phyloP scores from a whole-genome alignment of 2,888 invertebrate species.

The Temnothorax rugatulus region DNA sequence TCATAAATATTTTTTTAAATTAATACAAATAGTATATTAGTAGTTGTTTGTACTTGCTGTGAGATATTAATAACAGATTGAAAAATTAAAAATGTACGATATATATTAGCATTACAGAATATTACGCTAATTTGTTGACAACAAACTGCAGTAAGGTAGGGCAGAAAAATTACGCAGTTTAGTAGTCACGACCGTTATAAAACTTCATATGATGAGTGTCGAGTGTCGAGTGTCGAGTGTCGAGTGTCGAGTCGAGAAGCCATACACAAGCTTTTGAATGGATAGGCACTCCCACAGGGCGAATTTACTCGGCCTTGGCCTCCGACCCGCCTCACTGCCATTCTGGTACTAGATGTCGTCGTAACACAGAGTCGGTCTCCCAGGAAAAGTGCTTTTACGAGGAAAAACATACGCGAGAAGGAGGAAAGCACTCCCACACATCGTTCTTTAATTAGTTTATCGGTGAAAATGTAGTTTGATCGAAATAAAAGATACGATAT shows the following conservation, averaged over 20 bases:
- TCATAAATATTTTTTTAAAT: background rate
- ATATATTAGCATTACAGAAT: background rate
- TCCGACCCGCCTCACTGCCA: constrained; percentile 74
- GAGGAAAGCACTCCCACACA: background rate
- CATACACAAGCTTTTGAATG: constrained; percentile 58
- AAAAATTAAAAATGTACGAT: background rate
- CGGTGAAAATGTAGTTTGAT: background rate
- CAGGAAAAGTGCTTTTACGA: constrained; percentile 41
- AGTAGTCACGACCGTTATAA: constrained; percentile 19
- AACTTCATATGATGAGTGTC: constrained; percentile 39
- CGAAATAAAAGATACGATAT: background rate
- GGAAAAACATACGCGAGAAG: constrained; percentile 32
- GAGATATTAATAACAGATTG: background rate
- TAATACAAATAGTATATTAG: background rate
- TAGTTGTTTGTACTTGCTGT: background rate
- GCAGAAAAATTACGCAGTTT: constrained; percentile 32
- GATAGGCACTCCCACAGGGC: constrained; percentile 53
- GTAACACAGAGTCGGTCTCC: constrained; percentile 22
- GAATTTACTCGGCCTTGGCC: constrained; percentile 72
- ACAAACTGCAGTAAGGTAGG: background rate
- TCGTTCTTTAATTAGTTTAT: constrained; percentile 19
- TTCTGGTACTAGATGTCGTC: constrained; percentile 42
- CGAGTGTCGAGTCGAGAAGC: constrained; percentile 38
- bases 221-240: constrained; percentile 26
- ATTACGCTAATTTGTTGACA: background rate